A percentile compares a stretch with the other conserved stretches of the same genome.
phyloP scores from a whole-genome alignment of 2,888 invertebrate genomes.

The Noctua comes region DNA sequence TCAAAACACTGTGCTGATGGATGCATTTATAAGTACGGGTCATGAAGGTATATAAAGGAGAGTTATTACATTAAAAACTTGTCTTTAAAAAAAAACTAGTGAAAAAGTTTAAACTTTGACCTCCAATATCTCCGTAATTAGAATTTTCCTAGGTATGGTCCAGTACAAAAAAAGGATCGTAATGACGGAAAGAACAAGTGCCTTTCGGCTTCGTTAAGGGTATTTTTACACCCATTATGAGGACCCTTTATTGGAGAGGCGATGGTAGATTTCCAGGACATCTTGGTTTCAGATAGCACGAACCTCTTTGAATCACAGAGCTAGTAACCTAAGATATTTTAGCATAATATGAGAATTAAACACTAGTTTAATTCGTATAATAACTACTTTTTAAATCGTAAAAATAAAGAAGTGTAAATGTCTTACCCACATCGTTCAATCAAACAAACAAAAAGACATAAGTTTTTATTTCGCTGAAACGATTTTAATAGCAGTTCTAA shows the following conservation, averaged over 20 bases:
- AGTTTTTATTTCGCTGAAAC: constrained; percentile 18
- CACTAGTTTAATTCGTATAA: background rate
- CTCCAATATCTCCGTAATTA: too few relatives aligned
- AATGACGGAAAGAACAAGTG: too few relatives aligned
- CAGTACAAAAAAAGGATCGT: too few relatives aligned
- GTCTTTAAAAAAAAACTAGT: too few relatives aligned
- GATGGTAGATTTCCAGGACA: background rate
- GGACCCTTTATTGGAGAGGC: background rate
- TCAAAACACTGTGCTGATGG: too few relatives aligned
- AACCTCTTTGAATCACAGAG: background rate
- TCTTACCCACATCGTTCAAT: background rate
- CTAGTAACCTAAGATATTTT: background rate
- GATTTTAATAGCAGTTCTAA: constrained; percentile 1
- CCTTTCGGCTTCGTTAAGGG: too few relatives aligned
- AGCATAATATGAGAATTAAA: background rate
- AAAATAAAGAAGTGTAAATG: background rate
- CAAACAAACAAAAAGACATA: constrained; percentile 5
- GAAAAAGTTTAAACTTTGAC: too few relatives aligned
- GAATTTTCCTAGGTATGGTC: too few relatives aligned
- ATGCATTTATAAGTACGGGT: too few relatives aligned
- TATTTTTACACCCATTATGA: background rate
- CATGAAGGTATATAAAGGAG: too few relatives aligned
- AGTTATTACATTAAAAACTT: too few relatives aligned
- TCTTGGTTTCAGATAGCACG: background rate
- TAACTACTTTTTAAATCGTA: background rate